phyloP scores from a whole-genome alignment of 2,888 invertebrate species.

The Agonopterix alstromeriana region DNA sequence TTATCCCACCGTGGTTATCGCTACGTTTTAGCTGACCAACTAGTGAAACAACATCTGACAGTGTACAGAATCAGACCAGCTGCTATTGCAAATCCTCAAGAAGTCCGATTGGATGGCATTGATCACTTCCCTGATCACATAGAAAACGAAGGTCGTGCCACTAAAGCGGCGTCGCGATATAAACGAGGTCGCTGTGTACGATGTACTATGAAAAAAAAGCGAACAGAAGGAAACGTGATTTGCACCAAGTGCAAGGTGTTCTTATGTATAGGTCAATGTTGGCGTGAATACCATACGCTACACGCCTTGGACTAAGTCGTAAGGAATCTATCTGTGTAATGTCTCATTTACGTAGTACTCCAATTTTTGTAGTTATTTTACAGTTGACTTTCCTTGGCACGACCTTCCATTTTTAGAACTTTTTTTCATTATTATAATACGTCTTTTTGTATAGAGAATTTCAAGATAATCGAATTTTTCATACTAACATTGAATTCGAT shows the following conservation, averaged over 20 bases:
- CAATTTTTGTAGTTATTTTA: no score
- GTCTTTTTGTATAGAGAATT: no score
- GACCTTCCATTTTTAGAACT: no score
- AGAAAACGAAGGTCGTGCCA: neutral
- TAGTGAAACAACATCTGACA: neutral
- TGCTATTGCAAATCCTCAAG: neutral
- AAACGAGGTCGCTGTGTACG: conserved; percentile 7
- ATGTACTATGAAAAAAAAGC: conserved; percentile 2
- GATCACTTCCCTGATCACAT: conserved; percentile 4
- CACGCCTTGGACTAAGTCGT: neutral
- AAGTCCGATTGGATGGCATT: neutral
- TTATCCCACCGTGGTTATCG: neutral
- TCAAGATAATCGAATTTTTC: no score
- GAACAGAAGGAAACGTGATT: conserved; percentile 1
- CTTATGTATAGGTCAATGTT: conserved; percentile 8
- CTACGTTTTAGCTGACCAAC: neutral
- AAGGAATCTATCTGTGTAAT: no score
- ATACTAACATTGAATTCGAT: no score
- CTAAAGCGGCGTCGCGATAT: neutral
- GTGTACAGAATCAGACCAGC: neutral
- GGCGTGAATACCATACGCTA: conserved; percentile 4
- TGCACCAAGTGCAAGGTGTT: conserved; percentile 6
- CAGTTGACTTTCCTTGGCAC: no score
- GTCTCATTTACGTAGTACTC: no score
- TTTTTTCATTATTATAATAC: no score